Conservation (phyloP, 2,797 vertebrate genomes). For the Natrix natrix region DNA sequence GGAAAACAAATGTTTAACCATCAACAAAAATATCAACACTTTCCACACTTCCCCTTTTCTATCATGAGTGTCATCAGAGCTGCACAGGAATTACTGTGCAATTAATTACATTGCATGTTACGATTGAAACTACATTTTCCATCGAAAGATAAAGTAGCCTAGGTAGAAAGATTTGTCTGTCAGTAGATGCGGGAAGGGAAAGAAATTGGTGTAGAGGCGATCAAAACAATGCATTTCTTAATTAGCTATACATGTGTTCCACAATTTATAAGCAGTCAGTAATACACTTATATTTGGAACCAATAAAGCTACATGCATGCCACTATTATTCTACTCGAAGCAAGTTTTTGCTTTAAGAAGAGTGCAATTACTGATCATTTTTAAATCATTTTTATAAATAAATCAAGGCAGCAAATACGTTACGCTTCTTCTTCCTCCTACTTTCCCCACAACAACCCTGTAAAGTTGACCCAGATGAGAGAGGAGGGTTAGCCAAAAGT, state of each 20-base stretch:
- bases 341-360: background rate
- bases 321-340: constrained; percentile 24
- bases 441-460: background rate
- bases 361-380: background rate
- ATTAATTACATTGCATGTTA: constrained; percentile 56
- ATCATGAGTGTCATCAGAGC: constrained; percentile 65
- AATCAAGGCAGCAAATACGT: background rate
- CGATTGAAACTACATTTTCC: constrained; percentile 50
- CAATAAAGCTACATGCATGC: constrained; percentile 46
- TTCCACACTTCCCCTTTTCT: constrained; percentile 49
- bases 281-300: constrained; percentile 57
- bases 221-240: constrained; percentile 42
- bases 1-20: constrained; percentile 65
- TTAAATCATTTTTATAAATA: background rate
- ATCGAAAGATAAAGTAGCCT: constrained; percentile 42
- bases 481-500: background rate
- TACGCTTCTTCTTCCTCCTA: background rate
- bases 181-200: background rate
- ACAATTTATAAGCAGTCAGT: constrained; percentile 42
- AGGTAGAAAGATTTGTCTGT: constrained; percentile 32
- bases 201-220: background rate
- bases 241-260: constrained; percentile 50
- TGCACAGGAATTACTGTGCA: constrained; percentile 50
- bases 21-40: constrained; percentile 61
- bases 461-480: background rate